Evolutionary conservation across 2,113 vertebrate genomes (phyloP).

Genomic region (Arvicanthis niloticus): DNA sequence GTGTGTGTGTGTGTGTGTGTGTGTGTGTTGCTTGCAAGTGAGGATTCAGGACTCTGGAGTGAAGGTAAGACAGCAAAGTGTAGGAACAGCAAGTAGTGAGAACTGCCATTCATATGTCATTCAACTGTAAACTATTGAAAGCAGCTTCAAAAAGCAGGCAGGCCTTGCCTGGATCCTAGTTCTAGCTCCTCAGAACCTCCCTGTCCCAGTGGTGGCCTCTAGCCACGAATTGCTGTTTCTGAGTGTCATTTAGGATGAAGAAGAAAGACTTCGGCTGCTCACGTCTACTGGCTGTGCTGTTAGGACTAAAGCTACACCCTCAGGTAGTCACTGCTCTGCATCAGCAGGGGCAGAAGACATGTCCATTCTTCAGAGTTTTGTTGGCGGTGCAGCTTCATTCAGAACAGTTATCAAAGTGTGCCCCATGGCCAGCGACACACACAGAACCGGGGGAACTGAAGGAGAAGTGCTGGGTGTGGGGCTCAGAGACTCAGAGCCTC

Average conservation of each 20-base stretch:
- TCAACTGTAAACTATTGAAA: too few species aligned
- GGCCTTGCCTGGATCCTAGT: not conserved
- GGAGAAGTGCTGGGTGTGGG: not conserved
- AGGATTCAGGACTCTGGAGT: not conserved
- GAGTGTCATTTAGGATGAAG: not conserved
- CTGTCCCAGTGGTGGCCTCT: not conserved
- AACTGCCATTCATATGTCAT: rapidly evolving
- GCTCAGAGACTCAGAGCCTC: not conserved
- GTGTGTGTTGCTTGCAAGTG: not conserved
- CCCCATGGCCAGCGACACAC: rapidly evolving
- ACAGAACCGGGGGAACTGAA: rapidly evolving
- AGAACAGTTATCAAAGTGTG: not conserved
- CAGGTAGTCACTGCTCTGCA: too few species aligned
- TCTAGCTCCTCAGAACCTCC: not conserved
- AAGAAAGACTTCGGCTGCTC: not conserved
- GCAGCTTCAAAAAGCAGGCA: too few species aligned
- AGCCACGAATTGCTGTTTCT: not conserved
- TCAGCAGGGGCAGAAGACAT: rapidly evolving
- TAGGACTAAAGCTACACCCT: rapidly evolving
- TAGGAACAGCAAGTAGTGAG: rapidly evolving
- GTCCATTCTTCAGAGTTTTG: not conserved
- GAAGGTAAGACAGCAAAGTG: not conserved
- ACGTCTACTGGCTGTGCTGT: rapidly evolving
- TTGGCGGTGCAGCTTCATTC: rapidly evolving
- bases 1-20: not conserved